Evolutionary conservation across 92 coral and sea anemone genomes (phyloP).

Genomic region (Ricordea florida): DNA sequence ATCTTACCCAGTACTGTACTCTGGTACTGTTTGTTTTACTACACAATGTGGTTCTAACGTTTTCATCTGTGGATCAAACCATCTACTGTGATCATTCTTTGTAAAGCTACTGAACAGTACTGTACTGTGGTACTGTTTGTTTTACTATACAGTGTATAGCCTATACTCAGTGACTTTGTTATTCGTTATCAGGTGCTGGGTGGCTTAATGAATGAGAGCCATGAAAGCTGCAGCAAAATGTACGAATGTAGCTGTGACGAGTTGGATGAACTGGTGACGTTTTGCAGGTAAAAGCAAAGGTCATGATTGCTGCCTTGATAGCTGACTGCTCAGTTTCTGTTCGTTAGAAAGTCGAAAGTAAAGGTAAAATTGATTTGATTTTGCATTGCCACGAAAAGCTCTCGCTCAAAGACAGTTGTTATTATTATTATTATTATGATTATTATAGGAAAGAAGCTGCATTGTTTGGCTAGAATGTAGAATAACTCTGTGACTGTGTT

Average conservation of each 20-base stretch:
- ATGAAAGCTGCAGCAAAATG: slow-evolving; percentile 82
- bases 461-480: not conserved
- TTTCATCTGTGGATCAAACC: too few relatives aligned
- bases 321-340: not conserved
- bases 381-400: not conserved
- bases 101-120: too few relatives aligned
- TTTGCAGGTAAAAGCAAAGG: slow-evolving; percentile 67
- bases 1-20: too few relatives aligned
- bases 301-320: not conserved
- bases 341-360: not conserved
- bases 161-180: not conserved
- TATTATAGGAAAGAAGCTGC: not conserved
- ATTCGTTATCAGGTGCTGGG: slow-evolving; percentile 71
- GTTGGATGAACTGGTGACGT: slow-evolving; percentile 74
- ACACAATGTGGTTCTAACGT: too few relatives aligned
- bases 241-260: slow-evolving; percentile 95
- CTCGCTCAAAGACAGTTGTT: not conserved
- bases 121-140: too few relatives aligned
- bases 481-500: not conserved
- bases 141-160: too few relatives aligned
- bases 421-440: not conserved
- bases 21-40: too few relatives aligned
- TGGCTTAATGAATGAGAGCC: slow-evolving; percentile 88
- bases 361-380: not conserved
- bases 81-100: too few relatives aligned